Evolutionary conservation across 2,888 invertebrate species (phyloP).

Genomic region (Sepioteuthis lessoniana): DNA sequence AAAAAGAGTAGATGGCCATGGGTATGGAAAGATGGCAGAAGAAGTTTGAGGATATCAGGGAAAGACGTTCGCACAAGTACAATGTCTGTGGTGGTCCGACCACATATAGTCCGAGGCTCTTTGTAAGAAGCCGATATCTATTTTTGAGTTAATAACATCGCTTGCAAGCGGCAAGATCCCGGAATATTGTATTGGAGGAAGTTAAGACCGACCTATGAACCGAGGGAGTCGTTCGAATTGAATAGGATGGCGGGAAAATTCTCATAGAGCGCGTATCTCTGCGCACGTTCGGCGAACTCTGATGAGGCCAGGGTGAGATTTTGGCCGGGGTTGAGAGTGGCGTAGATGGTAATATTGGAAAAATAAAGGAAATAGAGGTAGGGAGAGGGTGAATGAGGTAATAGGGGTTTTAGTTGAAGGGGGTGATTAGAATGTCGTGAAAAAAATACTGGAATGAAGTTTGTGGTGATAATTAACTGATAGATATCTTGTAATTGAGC

Average conservation of each 20-base stretch:
- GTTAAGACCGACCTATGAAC: constrained; percentile 8
- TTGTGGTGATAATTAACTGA: not conserved
- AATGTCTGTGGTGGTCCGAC: constrained; percentile 9
- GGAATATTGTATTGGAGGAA: constrained; percentile 23
- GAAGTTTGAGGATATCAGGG: not conserved
- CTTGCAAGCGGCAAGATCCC: not conserved
- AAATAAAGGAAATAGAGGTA: not conserved
- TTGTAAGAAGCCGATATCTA: constrained; percentile 33
- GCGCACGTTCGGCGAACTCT: not conserved
- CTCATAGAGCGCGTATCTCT: constrained; percentile 33
- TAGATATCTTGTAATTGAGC: no score
- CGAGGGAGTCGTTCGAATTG: not conserved
- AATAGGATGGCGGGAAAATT: not conserved
- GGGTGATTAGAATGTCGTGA: constrained; percentile 33
- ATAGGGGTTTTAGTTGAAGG: not conserved
- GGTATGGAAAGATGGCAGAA: not conserved
- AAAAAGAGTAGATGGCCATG: not conserved
- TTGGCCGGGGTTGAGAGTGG: not conserved
- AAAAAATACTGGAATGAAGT: constrained; percentile 8
- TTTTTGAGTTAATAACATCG: constrained; percentile 10
- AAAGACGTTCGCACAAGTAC: not conserved
- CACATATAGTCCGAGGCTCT: constrained; percentile 9
- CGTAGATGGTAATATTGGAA: not conserved
- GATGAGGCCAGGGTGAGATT: constrained; percentile 20
- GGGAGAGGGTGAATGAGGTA: not conserved